Evolutionary conservation across 2,797 vertebrate species (phyloP), one percentile per base, ranked within the genome.

Genomic region (Luscinia megarhynchos): DNA sequence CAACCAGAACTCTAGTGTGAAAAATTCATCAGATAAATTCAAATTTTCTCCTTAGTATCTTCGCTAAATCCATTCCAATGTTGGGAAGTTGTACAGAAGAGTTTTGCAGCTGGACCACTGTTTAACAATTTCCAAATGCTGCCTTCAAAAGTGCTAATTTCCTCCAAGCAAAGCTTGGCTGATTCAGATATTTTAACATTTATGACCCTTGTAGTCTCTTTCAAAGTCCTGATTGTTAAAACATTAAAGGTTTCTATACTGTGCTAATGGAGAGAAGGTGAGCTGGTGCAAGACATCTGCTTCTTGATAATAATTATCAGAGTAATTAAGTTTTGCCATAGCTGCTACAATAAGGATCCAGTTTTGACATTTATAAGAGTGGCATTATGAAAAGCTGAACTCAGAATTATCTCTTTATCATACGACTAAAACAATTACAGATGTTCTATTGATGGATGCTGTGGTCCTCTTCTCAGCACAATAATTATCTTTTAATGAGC

Each of bases 401-500:
- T 96, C 97, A 75, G 93, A 94, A 98, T 98, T 96, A 94, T 97
- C 96, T 98, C 97, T 97, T 98, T 97, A 90, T 94, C 96, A 97
- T 95, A 94, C 20, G 92, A 97, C 97, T 97, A 96, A 98, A 98
- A 98, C 97, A 97, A 97, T 92, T 98, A 96, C 97, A 98, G 97
- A 97, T 97, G 97, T 98, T 97, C 93, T 93, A 74, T 84, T 96
- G 96, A 95, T 96, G 89, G 86, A 90, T 95, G 90, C 93, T 82
- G 87, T 55, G 38, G 95, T 89, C 94, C 91, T 91, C 90, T 91
- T 95, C 93, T 95, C 95, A 89, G 88, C 85, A 95, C 79, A 93
- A 94, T 98, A 98, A 98, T 98, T 98, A 97, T 92, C 97, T 98
- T 98, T 98, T 98, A 98, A 98, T 98, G 98, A 98, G 97, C 96